These are phyloP conservation scores for Rallus limicola DNA, from an alignment of 2,113 vertebrate genomes.

Conservation along the genomic window DNA sequence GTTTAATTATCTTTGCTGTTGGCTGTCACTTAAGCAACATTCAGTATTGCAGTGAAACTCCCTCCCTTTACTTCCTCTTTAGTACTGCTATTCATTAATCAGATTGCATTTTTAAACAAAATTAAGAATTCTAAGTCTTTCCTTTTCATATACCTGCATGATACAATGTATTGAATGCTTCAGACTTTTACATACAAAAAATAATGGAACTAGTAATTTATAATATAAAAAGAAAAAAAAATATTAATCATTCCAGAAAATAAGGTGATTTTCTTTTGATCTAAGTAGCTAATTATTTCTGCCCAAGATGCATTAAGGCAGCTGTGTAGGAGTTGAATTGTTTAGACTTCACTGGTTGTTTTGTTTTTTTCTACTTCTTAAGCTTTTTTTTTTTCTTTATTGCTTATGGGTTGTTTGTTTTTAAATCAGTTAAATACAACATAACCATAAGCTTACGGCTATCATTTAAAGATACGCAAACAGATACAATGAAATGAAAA, in stretches of 20 bases:
- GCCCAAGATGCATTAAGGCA: neutral
- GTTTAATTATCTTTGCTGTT: neutral
- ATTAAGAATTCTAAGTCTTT: neutral
- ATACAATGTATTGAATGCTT: neutral
- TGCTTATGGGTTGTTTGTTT: neutral
- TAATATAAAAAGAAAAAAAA: neutral
- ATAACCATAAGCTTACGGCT: neutral
- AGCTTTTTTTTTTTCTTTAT: neutral
- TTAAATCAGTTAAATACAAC: neutral
- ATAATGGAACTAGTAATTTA: neutral
- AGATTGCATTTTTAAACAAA: neutral
- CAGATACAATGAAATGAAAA: neutral
- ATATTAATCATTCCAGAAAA: neutral
- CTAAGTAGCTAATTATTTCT: conserved; percentile 27
- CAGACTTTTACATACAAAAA: neutral
- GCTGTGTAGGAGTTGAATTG: neutral
- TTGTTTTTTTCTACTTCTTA: neutral
- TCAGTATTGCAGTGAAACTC: neutral
- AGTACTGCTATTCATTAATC: neutral
- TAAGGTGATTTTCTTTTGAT: conserved; percentile 33
- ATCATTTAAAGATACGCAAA: neutral
- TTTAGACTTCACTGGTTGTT: neutral
- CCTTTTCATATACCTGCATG: neutral
- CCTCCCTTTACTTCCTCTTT: neutral
- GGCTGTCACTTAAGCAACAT: neutral